Conservation (phyloP, 2,888 invertebrate species). For the Pristionchus japonicus region DNA sequence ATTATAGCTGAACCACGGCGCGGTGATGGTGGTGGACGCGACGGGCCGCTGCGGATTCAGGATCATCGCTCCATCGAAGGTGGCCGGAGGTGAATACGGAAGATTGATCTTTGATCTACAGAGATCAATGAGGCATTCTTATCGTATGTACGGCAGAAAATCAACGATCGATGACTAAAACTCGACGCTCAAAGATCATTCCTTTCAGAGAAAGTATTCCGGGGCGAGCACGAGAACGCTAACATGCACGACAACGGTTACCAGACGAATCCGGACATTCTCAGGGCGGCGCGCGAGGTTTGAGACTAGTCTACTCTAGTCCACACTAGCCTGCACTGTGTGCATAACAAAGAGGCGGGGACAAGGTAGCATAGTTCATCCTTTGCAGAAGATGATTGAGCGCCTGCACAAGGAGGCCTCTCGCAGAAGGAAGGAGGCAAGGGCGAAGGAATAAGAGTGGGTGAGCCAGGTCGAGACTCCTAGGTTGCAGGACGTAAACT, state of each 20-base stretch:
- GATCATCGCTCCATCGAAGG: not conserved
- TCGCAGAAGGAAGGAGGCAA: not conserved
- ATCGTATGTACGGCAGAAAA: too few relatives aligned
- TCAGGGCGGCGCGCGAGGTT: not conserved
- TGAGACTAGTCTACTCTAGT: too few relatives aligned
- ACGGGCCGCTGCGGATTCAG: not conserved
- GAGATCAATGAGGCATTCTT: too few relatives aligned
- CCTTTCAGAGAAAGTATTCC: not conserved
- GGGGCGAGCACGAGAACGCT: not conserved
- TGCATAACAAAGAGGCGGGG: not conserved
- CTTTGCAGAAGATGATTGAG: not conserved
- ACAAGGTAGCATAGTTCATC: not conserved
- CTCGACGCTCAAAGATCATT: not conserved
- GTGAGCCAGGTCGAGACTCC: not conserved
- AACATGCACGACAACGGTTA: not conserved
- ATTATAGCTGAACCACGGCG: constrained; percentile 1
- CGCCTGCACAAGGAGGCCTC: not conserved
- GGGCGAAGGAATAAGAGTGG: not conserved
- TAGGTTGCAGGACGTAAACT: too few relatives aligned
- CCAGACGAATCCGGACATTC: not conserved
- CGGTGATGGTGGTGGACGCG: not conserved
- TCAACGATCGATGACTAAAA: not conserved
- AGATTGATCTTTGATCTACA: not conserved
- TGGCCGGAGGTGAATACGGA: not conserved
- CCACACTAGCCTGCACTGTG: not conserved